Conservation (phyloP, 2,888 invertebrate genomes). For the Amphipyra berbera region DNA sequence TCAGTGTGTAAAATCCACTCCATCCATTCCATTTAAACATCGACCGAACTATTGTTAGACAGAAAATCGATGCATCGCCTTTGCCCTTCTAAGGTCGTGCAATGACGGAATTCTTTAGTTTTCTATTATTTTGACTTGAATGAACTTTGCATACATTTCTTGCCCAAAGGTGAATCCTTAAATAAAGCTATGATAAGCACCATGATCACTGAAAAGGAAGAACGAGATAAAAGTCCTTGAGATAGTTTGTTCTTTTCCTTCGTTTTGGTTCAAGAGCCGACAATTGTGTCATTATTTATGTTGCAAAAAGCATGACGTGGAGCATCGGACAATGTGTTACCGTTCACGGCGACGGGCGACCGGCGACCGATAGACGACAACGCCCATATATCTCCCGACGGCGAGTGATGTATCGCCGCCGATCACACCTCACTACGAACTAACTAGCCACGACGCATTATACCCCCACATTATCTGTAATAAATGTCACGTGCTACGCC, state of each 20-base stretch:
- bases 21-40: slow-evolving; percentile 23
- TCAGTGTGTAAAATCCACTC: slow-evolving; percentile 5
- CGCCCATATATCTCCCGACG: slow-evolving; percentile 77
- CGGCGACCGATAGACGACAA: slow-evolving; percentile 74
- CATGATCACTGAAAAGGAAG: not conserved
- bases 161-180: too few species aligned
- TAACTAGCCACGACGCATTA: slow-evolving; percentile 64
- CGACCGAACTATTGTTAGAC: slow-evolving; percentile 40
- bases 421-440: slow-evolving; percentile 75
- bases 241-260: slow-evolving; percentile 27
- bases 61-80: slow-evolving; percentile 41
- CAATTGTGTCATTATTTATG: slow-evolving; percentile 58
- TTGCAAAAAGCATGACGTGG: slow-evolving; percentile 58
- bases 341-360: slow-evolving; percentile 68
- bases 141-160: not conserved
- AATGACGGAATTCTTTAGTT: slow-evolving; percentile 12
- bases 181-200: not conserved
- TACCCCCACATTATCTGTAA: slow-evolving; percentile 60
- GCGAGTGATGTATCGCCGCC: slow-evolving; percentile 75
- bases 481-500: slow-evolving; percentile 53
- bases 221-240: slow-evolving; percentile 5
- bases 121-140: not conserved
- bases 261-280: slow-evolving; percentile 19
- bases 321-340: slow-evolving; percentile 63
- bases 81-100: slow-evolving; percentile 37